Evolutionary conservation across 2,113 vertebrate species (phyloP).

Genomic region (Eupsittula cactorum): DNA sequence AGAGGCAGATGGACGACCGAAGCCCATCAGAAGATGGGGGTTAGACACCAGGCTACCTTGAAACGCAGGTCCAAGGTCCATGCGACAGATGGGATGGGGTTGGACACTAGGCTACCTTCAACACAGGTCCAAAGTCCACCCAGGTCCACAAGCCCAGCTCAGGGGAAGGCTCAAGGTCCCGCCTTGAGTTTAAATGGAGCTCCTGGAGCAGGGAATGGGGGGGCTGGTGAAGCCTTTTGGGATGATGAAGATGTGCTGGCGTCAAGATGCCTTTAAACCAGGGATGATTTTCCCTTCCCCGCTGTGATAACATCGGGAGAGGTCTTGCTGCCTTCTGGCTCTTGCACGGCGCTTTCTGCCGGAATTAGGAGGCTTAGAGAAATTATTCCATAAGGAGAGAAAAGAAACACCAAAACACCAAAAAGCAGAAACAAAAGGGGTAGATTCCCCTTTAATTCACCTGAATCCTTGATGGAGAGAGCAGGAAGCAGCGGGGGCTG

Average conservation of each 20-base stretch:
- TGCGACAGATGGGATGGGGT: neutral
- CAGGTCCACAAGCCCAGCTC: neutral
- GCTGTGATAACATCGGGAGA: constrained; percentile 53
- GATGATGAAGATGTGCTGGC: neutral
- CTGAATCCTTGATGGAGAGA: neutral
- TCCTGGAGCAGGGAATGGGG: neutral
- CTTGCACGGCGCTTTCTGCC: constrained; percentile 16
- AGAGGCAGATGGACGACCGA: neutral
- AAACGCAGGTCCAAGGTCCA: neutral
- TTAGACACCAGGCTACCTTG: neutral
- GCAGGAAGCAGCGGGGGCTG: neutral
- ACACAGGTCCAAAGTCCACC: neutral
- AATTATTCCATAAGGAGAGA: constrained; percentile 15
- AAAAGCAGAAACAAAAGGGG: neutral
- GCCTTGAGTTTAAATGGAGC: neutral
- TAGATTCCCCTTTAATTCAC: neutral
- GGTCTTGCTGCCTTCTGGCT: constrained; percentile 59
- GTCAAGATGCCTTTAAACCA: neutral
- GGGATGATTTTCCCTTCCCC: constrained; percentile 37
- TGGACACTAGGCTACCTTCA: neutral
- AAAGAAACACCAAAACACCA: neutral
- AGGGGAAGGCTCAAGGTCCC: neutral
- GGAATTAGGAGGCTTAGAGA: constrained; percentile 41
- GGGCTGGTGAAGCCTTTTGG: neutral
- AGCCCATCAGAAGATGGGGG: neutral